Evolutionary conservation across 2,113 vertebrate species (phyloP).

Genomic region (Holacanthus passer): DNA sequence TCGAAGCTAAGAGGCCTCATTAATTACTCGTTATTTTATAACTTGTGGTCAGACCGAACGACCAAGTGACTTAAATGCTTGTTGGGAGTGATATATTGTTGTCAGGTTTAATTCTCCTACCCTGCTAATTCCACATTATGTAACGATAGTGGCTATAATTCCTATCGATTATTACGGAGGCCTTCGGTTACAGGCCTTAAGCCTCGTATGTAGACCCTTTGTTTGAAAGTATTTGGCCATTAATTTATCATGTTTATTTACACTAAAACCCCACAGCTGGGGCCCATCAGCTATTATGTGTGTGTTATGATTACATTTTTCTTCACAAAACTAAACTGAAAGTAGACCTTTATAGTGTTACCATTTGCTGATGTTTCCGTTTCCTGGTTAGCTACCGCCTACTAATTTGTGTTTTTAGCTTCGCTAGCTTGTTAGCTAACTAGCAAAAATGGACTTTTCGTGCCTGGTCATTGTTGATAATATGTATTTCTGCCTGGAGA

Average conservation of each 20-base stretch:
- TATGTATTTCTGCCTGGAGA: not conserved
- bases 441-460: conserved; percentile 5
- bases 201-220: conserved; percentile 71
- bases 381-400: conserved; percentile 87
- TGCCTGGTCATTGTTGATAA: not conserved
- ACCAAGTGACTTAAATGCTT: not conserved
- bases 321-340: conserved; percentile 36
- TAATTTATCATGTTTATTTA: conserved; percentile 23
- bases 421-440: conserved; percentile 68
- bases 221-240: conserved; percentile 65
- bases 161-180: conserved; percentile 66
- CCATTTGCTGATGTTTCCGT: conserved; percentile 77
- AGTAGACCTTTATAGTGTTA: conserved; percentile 66
- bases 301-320: conserved; percentile 5
- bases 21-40: conserved; percentile 38
- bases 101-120: not conserved
- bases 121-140: conserved; percentile 34
- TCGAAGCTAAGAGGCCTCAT: conserved; percentile 68
- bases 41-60: not conserved
- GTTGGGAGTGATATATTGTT: not conserved
- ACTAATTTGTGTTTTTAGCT: conserved; percentile 86
- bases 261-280: not conserved
- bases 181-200: conserved; percentile 71
- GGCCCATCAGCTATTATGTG: not conserved
- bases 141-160: conserved; percentile 46